These are phyloP conservation scores for Lethenteron reissneri DNA, from an alignment of 2,113 vertebrate species.

Conservation along the genomic window DNA sequence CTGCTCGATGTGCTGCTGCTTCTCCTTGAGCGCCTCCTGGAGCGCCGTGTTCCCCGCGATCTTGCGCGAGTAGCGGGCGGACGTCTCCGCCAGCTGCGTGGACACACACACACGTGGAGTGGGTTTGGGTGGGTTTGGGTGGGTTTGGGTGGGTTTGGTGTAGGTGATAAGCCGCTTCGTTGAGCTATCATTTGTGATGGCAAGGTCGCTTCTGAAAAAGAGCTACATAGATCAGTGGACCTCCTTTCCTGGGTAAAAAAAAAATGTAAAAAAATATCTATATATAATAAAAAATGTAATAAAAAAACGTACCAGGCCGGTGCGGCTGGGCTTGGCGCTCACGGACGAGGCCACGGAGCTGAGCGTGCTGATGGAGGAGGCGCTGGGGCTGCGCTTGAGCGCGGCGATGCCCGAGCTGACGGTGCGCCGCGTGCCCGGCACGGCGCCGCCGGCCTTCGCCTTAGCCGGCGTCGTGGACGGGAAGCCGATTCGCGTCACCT, in stretches of 20 bases:
- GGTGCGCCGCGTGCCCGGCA: neutral
- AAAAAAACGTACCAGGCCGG: slow-evolving; percentile 53
- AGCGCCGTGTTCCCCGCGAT: slow-evolving; percentile 90
- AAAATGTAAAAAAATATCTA: no score
- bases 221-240: no score
- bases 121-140: no score
- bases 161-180: no score
- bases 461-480: slow-evolving; percentile 88
- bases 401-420: neutral
- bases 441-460: slow-evolving; percentile 30
- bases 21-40: slow-evolving; percentile 92
- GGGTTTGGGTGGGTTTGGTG: no score
- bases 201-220: no score
- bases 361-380: slow-evolving; percentile 80
- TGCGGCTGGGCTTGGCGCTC: slow-evolving; percentile 81
- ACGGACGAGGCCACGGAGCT: slow-evolving; percentile 86
- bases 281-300: no score
- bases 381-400: slow-evolving; percentile 71
- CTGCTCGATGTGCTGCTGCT: slow-evolving; percentile 96
- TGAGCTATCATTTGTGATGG: no score
- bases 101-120: no score
- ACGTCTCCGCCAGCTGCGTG: slow-evolving; percentile 77
- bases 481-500: slow-evolving; percentile 89
- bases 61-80: slow-evolving; percentile 74
- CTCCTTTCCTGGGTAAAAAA: no score